Evolutionary conservation across 2,113 vertebrate genomes (phyloP).

Genomic region (Dasypus novemcinctus): DNA sequence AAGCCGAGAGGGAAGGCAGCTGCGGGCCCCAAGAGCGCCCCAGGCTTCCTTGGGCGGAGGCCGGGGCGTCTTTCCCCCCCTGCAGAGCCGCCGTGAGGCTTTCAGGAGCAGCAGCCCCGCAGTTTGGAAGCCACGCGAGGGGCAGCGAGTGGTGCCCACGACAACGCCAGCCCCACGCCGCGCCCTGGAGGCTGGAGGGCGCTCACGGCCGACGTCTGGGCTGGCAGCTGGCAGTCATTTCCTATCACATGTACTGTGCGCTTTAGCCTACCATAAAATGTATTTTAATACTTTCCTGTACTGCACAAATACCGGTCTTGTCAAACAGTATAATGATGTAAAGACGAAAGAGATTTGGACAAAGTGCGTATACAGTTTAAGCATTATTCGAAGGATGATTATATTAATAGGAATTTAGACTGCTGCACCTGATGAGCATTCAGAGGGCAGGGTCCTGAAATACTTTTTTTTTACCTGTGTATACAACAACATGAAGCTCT

Average conservation of each 20-base stretch:
- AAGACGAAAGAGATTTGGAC: constrained; percentile 76
- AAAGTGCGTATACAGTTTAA: constrained; percentile 77
- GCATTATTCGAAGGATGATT: constrained; percentile 66
- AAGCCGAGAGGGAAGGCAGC: no score
- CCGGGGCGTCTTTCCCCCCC: no score
- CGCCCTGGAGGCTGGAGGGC: no score
- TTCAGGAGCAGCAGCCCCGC: neutral
- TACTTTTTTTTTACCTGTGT: constrained; percentile 86
- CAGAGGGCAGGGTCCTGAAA: constrained; percentile 81
- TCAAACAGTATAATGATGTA: constrained; percentile 76
- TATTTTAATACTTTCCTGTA: constrained; percentile 84
- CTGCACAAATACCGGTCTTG: constrained; percentile 83
- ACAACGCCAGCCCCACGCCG: no score
- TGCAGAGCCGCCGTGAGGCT: accelerated
- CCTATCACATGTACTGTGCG: constrained; percentile 84
- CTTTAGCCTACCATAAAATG: constrained; percentile 85
- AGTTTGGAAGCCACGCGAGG: accelerated
- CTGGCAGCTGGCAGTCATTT: constrained; percentile 80
- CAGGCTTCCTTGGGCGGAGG: no score
- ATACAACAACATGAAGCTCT: constrained; percentile 83
- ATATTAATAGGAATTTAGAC: constrained; percentile 79
- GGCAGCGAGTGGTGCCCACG: no score
- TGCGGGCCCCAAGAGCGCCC: no score
- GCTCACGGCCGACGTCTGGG: constrained; percentile 3
- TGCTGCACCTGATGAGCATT: constrained; percentile 81